Base-by-base conservation (phyloP, 2,888 invertebrate genomes). In the Lamellibrachia columna region DNA sequence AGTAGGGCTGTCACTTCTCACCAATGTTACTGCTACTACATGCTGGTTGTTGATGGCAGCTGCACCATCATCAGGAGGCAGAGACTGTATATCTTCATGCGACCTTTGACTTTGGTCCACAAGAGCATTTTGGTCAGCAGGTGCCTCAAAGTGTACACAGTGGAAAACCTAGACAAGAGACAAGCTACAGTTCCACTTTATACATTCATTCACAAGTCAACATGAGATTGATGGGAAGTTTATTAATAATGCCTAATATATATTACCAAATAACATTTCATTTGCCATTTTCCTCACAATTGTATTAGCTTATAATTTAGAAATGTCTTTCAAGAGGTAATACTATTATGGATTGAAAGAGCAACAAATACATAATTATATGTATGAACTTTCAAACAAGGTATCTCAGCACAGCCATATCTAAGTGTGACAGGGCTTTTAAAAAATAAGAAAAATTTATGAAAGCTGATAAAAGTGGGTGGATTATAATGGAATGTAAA, bases 111-210 rank as follows among this genome's bases (percentile, higher is more conserved):
- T 90, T 53, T 93, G 92, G 15, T 94, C 93, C 15, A 53, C 90
- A 8, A 96, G 92, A 2, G 94, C 92, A 53, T 90, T 90, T 40
- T 93, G 92, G 55, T 95, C 95, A n/a, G 95, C 95, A 7, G 99
- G 99, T 95, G 99, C 99, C 97, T 99, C 99, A 97, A 99, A 98
- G 97, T 99, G 99, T 92, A 99, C 99, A 96, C 99, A 98, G 96
- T 99, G 99, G 97, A 99, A 99, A 93, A 99, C 99, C 98, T 99
- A 92, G 28, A 93, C 93, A 7, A 53, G 40, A 92, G 15, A 55
- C 55, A 55, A 75, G 22, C n/a, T 15, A 22, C 75, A 75, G 15
- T 22, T 6, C n/a, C 75, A 75, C 6, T 75, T 55, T 7, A 55
- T 55, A 55, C 55, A 55, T 55, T 55, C 55, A 55, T 55, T 55